Evolutionary conservation across 1,140 invertebrate genomes (phyloP), one percentile per base, ranked within the genome.

Genomic region (Ceratina japonica): DNA sequence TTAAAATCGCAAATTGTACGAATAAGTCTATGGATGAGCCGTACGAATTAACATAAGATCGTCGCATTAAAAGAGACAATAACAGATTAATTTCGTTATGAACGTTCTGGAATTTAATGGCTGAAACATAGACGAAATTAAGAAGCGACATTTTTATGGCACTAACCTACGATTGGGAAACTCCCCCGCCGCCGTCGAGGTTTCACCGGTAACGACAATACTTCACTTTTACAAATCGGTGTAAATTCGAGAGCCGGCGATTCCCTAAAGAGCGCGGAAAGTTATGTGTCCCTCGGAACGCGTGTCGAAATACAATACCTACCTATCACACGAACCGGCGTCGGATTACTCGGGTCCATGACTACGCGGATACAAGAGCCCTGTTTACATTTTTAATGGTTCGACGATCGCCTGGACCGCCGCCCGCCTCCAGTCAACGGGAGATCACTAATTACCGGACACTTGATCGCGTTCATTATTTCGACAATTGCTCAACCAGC

Each of bases 241-340:
- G 16, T 12, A 8, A 51, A 52, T 52, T 27, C 22, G 16, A 31
- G n/a, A 56, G 24, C 2, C 18, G 15, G 10, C 18, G 27, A 18
- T 3, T 13, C 16, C 64, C 10, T 44, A 44, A 44, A 44, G 18
- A 44, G 44, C n/a, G 59, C 12, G 13, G 37, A 61, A 76, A 76
- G 18, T 12, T 49, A 12, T 31, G 52, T 58, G 15, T 2, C 24
- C n/a, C 15, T 49, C 10, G 44, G 16, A 15, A 56, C 54, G 18
- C 73, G 37, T 37, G 54, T 69, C 56, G 54, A 69, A 76, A 69
- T 31, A 76, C 24, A 76, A 76, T 69, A 76, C 31, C n/a, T n/a
- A n/a, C n/a, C 22, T 31, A 58, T 75, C 63, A 7, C 24, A 12
- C 16, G 37, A 64, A 76, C 49, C 22, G 37, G 64, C 1, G 3